phyloP scores from a whole-genome alignment of 2,888 invertebrate species.

The Deilephila porcellus region DNA sequence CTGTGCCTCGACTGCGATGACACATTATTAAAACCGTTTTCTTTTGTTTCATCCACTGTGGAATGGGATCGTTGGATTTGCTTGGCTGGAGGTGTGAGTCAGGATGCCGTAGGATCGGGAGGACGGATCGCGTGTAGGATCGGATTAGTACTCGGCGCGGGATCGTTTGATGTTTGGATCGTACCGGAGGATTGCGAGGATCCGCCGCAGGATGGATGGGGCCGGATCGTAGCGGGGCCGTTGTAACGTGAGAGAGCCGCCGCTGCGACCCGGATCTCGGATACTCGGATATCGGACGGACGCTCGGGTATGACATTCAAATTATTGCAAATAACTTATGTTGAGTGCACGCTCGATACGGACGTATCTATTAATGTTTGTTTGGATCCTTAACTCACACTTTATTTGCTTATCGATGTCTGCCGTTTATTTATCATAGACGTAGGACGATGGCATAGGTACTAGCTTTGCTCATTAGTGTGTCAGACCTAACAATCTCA shows the following conservation, averaged over 20 bases:
- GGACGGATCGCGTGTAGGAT: conserved; percentile 45
- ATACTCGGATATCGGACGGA: conserved; percentile 43
- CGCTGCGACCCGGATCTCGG: conserved; percentile 42
- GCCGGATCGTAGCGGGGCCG: conserved; percentile 46
- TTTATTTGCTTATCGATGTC: conserved; percentile 73
- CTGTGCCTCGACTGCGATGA: conserved; percentile 5
- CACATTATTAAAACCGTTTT: conserved; percentile 77
- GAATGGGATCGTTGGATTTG: conserved; percentile 79
- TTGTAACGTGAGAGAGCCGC: not conserved
- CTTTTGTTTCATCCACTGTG: conserved; percentile 85
- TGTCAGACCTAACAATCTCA: conserved; percentile 61
- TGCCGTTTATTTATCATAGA: conserved; percentile 51
- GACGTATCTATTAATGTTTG: conserved; percentile 56
- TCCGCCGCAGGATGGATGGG: conserved; percentile 45
- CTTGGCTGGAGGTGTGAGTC: conserved; percentile 75
- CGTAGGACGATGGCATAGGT: conserved; percentile 51
- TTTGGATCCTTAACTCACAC: conserved; percentile 74
- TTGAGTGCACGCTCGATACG: conserved; percentile 79
- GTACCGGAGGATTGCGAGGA: conserved; percentile 59
- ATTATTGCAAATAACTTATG: conserved; percentile 77
- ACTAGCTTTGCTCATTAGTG: conserved; percentile 68
- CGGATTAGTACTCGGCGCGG: conserved; percentile 48
- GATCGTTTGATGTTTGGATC: conserved; percentile 58
- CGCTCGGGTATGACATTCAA: conserved; percentile 80
- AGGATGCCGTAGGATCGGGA: conserved; percentile 57